These are phyloP conservation scores for Diadegma fenestrale DNA, from an alignment of 2,888 invertebrate genomes.

Conservation along the genomic window DNA sequence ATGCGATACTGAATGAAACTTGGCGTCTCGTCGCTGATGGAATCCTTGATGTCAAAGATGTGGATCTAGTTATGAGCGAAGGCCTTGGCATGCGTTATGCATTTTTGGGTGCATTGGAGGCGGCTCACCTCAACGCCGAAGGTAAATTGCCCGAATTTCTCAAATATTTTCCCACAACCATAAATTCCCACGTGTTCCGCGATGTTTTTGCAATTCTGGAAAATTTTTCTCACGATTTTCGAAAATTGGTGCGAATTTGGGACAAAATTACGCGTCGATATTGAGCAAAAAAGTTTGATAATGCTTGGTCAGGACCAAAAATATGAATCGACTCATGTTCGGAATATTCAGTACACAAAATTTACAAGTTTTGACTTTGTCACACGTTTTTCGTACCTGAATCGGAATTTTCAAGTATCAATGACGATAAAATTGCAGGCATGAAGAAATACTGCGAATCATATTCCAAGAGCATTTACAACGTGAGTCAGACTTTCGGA, in stretches of 20 bases:
- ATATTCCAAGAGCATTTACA: constrained; percentile 87
- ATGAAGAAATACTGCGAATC: constrained; percentile 88
- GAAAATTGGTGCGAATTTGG: too few relatives aligned
- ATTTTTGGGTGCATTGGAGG: constrained; percentile 97
- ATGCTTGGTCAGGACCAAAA: too few relatives aligned
- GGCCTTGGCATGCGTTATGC: constrained; percentile 98
- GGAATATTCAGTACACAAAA: too few relatives aligned
- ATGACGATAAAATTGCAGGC: constrained; percentile 80
- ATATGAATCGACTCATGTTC: too few relatives aligned
- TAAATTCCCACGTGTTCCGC: not conserved
- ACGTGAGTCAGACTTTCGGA: constrained; percentile 91
- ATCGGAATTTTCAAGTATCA: not conserved
- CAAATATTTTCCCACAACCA: not conserved
- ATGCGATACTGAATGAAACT: constrained; percentile 96
- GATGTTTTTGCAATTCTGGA: too few relatives aligned
- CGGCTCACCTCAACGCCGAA: constrained; percentile 97
- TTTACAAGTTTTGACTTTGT: not conserved
- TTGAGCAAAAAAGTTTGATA: too few relatives aligned
- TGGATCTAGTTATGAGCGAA: constrained; percentile 97
- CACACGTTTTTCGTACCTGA: not conserved
- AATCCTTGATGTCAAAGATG: constrained; percentile 93
- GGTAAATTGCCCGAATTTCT: constrained; percentile 86
- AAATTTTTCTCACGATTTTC: too few relatives aligned
- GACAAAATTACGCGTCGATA: too few relatives aligned
- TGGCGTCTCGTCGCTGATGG: constrained; percentile 95